These are phyloP conservation scores for Podarcis siculus DNA, from an alignment of 2,797 vertebrate species.

Conservation along the genomic window DNA sequence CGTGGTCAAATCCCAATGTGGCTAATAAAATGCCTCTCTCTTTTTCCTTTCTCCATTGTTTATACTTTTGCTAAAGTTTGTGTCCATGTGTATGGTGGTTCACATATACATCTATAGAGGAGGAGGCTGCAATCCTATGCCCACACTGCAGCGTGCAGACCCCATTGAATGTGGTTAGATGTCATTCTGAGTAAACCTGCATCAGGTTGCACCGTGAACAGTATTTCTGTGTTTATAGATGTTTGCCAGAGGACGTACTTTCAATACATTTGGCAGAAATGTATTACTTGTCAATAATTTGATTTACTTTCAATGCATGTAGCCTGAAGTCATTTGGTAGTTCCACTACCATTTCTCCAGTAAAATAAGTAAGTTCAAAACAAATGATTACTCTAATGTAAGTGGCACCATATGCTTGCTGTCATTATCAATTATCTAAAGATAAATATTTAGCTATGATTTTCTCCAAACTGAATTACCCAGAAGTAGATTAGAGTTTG, in stretches of 20 bases:
- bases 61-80: neutral
- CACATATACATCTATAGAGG: neutral
- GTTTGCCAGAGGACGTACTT: neutral
- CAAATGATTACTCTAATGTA: neutral
- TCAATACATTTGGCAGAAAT: neutral
- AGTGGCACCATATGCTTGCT: neutral
- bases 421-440: neutral
- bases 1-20: neutral
- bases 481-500: slow-evolving; percentile 3
- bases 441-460: neutral
- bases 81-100: neutral
- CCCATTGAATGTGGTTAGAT: too few relatives aligned
- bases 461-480: slow-evolving; percentile 18
- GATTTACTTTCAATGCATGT: neutral
- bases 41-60: neutral
- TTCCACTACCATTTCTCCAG: neutral
- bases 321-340: neutral
- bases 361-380: neutral
- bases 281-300: neutral
- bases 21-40: too few relatives aligned
- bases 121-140: neutral
- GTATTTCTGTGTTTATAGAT: neutral
- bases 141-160: too few relatives aligned
- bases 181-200: too few relatives aligned
- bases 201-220: too few relatives aligned